Conservation (phyloP, 2,888 invertebrate species). For the Drymonia ruficornis region DNA sequence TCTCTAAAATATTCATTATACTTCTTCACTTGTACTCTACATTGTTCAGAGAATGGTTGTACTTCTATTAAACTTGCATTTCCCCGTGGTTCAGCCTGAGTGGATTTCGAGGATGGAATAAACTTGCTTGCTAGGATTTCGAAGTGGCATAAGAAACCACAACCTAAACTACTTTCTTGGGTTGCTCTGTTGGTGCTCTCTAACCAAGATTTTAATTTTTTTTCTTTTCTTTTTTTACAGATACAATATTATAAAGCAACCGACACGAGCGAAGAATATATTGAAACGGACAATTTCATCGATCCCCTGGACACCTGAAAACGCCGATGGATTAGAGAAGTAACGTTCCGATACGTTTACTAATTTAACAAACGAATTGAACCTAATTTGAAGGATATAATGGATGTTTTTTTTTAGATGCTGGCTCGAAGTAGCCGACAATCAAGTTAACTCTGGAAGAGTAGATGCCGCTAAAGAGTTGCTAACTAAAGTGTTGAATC, state of each 20-base stretch:
- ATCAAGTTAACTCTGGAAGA: conserved; percentile 89
- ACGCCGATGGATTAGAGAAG: conserved; percentile 97
- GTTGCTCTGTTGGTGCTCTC: too few relatives aligned
- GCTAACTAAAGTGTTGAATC: conserved; percentile 89
- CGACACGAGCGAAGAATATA: conserved; percentile 95
- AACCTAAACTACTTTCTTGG: too few relatives aligned
- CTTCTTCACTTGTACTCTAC: too few relatives aligned
- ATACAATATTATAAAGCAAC: conserved; percentile 95
- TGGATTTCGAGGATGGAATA: too few relatives aligned
- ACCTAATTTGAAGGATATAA: too few relatives aligned
- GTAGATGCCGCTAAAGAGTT: conserved; percentile 94
- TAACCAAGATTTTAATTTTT: too few relatives aligned
- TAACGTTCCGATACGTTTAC: conserved; percentile 25
- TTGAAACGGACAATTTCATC: conserved; percentile 93
- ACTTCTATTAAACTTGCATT: too few relatives aligned
- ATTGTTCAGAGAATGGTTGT: too few relatives aligned
- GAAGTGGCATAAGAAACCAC: too few relatives aligned
- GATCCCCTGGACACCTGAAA: conserved; percentile 96
- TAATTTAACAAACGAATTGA: neutral
- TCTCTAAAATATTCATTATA: too few relatives aligned
- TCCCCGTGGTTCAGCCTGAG: too few relatives aligned
- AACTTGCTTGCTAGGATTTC: too few relatives aligned
- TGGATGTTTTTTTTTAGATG: conserved; percentile 78
- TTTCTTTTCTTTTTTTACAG: conserved; percentile 59
- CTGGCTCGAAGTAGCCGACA: conserved; percentile 97